Percentiles rank a stretch among this genome's conserved stretches.
phyloP scores from a whole-genome alignment of 2,888 invertebrate species.

The Graphium colonna region DNA sequence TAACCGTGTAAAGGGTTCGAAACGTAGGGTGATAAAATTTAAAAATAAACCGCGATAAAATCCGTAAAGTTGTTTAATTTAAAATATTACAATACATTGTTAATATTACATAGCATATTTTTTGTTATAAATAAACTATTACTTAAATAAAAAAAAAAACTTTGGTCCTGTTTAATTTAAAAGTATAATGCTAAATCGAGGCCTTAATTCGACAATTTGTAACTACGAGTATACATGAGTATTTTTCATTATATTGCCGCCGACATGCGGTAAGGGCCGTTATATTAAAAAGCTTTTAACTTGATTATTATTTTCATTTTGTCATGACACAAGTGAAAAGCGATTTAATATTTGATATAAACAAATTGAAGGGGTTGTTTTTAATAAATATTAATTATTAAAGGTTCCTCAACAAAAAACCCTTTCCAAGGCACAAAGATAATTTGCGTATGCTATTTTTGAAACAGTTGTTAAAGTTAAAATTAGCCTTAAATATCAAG shows the following conservation, averaged over 20 bases:
- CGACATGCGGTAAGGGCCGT: conserved; percentile 26
- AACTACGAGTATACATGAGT: neutral
- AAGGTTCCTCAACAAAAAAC: neutral
- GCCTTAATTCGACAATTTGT: no score
- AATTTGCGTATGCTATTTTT: neutral
- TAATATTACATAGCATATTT: no score
- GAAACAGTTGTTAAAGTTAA: no score
- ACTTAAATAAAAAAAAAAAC: no score
- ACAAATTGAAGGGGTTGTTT: neutral
- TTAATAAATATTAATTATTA: neutral
- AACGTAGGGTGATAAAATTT: no score
- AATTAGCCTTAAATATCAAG: no score
- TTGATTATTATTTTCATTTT: conserved; percentile 43
- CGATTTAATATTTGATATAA: conserved; percentile 27
- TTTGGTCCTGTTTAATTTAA: no score
- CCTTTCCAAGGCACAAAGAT: neutral
- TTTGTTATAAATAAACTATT: no score
- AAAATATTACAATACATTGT: no score
- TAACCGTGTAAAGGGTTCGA: no score
- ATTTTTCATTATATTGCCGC: conserved; percentile 6
- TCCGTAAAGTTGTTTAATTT: no score
- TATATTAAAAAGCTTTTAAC: conserved; percentile 43
- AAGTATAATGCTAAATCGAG: neutral
- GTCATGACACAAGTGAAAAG: conserved; percentile 31
- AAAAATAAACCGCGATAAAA: no score